These are phyloP conservation scores for Drosophila quinaria DNA, from an alignment of 2,888 invertebrate species.

Conservation along the genomic window DNA sequence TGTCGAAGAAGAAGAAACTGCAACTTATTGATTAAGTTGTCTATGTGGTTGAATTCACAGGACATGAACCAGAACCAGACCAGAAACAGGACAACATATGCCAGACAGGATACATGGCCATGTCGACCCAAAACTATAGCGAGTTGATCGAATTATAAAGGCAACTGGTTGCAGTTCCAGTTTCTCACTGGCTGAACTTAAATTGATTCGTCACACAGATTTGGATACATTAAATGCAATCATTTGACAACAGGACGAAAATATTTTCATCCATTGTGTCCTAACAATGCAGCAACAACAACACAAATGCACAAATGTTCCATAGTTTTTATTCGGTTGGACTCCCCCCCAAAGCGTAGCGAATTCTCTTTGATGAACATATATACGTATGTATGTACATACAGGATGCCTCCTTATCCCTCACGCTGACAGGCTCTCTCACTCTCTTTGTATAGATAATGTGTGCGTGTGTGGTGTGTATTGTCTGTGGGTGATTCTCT, in stretches of 20 bases:
- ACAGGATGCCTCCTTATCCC: conserved; percentile 46
- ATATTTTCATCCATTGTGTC: conserved; percentile 83
- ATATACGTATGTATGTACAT: conserved; percentile 15
- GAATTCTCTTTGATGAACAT: conserved; percentile 61
- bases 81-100: conserved; percentile 36
- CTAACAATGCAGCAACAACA: conserved; percentile 61
- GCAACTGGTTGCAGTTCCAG: conserved; percentile 65
- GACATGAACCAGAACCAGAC: conserved; percentile 9
- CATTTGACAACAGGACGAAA: conserved; percentile 86
- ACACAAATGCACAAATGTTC: conserved; percentile 21
- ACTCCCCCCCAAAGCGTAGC: conserved; percentile 83
- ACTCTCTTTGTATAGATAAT: neutral
- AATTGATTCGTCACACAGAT: conserved; percentile 86
- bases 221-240: conserved; percentile 86
- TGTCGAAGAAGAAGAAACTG: conserved; percentile 16
- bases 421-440: conserved; percentile 5
- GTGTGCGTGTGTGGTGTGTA: conserved; percentile 18
- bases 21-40: conserved; percentile 76
- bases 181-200: conserved; percentile 26
- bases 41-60: conserved; percentile 25
- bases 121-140: conserved; percentile 19
- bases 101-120: conserved; percentile 48
- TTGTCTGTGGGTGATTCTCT: conserved; percentile 29
- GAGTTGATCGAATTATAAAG: conserved; percentile 69
- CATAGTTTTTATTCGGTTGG: conserved; percentile 24